Evolutionary conservation across 2,797 vertebrate species (phyloP), one percentile per base, ranked within the genome.

Genomic region (Eupleurogrammus muticus): DNA sequence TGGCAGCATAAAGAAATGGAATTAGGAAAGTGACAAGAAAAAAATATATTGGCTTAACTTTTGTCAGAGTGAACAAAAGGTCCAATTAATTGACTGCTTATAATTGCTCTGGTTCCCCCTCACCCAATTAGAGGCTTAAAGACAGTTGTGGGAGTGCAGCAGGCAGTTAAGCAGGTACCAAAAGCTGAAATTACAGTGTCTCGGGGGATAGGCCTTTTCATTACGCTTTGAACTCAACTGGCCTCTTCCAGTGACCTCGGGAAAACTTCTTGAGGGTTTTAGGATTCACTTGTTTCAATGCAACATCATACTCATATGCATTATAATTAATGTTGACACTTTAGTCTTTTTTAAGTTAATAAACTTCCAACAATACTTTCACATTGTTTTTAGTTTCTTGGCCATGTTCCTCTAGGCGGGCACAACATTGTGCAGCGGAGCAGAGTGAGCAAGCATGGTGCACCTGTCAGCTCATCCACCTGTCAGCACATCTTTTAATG

Each of bases 61-160:
- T 70, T 79, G 50, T 72, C 52, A 79, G 63, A 70, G 62, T 55
- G 89, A 89, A 92, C 85, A 91, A 90, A 90, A 90, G 90, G 82
- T 88, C 84, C 87, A 91, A 84, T 90, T 92, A 93, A 93, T 77
- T 81, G 87, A 75, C 82, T 83, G 83, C 89, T 89, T 91, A 88
- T 85, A 89, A 92, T 90, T 90, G 83, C 81, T 84, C 84, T 91
- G 72, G 71, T 78, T 90, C 86, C 71, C 80, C 81, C 84, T 77
- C 48, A 49, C 19, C 85, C 89, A 92, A 90, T 91, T 91, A 92
- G 70, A 84, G 69, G 73, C 82, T 92, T 91, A 88, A 83, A 72
- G 65, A 69, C 74, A 79, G 73, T 84, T 90, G 55, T 77, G 62
- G 35, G 51, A 77, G 81, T 62, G 73, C 74, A 79, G 80, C 5